Percentiles rank a stretch among this genome's conserved stretches.
These are phyloP conservation scores for Cebidichthys violaceus DNA, from an alignment of 2,113 vertebrate genomes.

Conservation along the genomic window DNA sequence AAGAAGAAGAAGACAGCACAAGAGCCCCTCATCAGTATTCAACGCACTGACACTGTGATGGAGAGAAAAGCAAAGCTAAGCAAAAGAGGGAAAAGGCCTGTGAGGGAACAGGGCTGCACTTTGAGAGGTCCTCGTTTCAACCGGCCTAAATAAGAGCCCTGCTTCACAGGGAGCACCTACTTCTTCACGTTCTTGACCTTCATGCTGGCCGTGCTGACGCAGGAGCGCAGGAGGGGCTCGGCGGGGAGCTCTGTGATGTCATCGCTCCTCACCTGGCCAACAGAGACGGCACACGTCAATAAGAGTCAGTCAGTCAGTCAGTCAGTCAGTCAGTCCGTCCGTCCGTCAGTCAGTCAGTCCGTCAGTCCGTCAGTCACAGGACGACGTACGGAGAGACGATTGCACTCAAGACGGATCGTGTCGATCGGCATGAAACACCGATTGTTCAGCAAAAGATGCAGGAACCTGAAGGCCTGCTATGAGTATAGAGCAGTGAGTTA, in stretches of 20 bases:
- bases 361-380: no score
- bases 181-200: slow-evolving; percentile 99
- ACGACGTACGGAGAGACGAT: background rate
- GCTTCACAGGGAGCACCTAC: slow-evolving; percentile 85
- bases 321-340: no score
- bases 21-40: slow-evolving; percentile 71
- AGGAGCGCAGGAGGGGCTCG: slow-evolving; percentile 91
- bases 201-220: slow-evolving; percentile 96
- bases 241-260: slow-evolving; percentile 88
- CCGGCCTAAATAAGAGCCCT: slow-evolving; percentile 78
- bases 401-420: background rate
- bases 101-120: slow-evolving; percentile 29
- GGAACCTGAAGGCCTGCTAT: background rate
- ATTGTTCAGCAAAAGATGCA: background rate
- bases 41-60: slow-evolving; percentile 39
- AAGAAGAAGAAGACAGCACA: slow-evolving; percentile 47
- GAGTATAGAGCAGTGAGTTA: background rate
- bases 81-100: slow-evolving; percentile 5
- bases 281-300: slow-evolving; percentile 27
- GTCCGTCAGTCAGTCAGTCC: no score
- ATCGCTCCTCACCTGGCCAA: slow-evolving; percentile 87
- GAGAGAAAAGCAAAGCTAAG: slow-evolving; percentile 43
- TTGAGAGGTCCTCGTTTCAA: slow-evolving; percentile 64
- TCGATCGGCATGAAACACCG: background rate
- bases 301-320: slow-evolving; percentile 31